Conservation (phyloP, 30 jellyfish, hydroid and myxozoan genomes). For the Sanderia malayensis region DNA sequence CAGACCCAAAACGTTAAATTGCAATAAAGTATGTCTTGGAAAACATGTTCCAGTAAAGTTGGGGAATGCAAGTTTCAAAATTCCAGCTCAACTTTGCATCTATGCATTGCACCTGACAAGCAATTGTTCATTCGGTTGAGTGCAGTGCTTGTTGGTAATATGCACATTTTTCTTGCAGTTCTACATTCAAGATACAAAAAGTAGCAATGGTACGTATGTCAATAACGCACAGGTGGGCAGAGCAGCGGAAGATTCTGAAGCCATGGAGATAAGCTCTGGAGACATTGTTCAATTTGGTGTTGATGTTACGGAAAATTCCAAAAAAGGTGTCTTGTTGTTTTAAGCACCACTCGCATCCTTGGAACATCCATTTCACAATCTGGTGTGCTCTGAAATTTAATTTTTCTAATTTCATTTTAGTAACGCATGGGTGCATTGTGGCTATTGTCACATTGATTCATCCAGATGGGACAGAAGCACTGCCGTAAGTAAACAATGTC, state of each 20-base stretch:
- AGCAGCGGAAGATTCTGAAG: constrained; percentile 81
- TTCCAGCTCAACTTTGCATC: too few species aligned
- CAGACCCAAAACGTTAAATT: too few species aligned
- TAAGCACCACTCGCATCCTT: too few species aligned
- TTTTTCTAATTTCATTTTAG: constrained; percentile 12
- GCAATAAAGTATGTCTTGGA: too few species aligned
- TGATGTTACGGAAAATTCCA: constrained; percentile 85
- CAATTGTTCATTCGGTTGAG: not conserved
- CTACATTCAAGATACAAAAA: constrained; percentile 84
- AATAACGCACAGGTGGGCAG: constrained; percentile 75
- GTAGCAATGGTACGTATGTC: constrained; percentile 96
- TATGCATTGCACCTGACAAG: too few species aligned
- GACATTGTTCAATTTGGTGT: constrained; percentile 92
- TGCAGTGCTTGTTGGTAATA: not conserved
- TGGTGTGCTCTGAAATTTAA: not conserved
- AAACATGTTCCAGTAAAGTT: too few species aligned
- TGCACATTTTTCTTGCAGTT: constrained; percentile 43
- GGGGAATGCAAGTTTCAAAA: too few species aligned
- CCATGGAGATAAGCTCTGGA: constrained; percentile 81
- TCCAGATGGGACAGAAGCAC: constrained; percentile 87
- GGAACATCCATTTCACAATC: not conserved
- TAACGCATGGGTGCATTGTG: constrained; percentile 84
- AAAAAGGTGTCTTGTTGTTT: constrained; percentile 81
- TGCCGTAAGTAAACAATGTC: too few species aligned
- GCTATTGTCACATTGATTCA: constrained; percentile 67